Conservation (phyloP, 1,140 invertebrate genomes). For the Bombus consobrinus region DNA sequence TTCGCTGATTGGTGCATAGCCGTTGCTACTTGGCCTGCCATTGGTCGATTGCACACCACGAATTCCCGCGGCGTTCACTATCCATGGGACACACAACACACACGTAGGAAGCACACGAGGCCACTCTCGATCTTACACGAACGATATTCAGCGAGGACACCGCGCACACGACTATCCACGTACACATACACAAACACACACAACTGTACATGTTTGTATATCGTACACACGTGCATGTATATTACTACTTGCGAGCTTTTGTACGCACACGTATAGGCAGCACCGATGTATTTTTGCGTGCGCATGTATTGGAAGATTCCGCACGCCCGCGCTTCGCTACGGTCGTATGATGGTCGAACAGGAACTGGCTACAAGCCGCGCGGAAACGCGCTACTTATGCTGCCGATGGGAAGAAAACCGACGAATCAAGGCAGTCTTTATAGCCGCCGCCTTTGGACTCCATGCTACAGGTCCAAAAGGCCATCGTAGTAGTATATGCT, state of each 20-base stretch:
- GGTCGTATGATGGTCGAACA: constrained; percentile 65
- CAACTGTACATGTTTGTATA: background rate
- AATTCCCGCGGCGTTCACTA: constrained; percentile 51
- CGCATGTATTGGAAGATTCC: constrained; percentile 48
- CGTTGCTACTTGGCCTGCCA: constrained; percentile 64
- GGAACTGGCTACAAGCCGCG: constrained; percentile 71
- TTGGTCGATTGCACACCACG: constrained; percentile 56
- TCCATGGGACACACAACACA: constrained; percentile 14
- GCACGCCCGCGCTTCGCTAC: constrained; percentile 51
- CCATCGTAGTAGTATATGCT: constrained; percentile 5
- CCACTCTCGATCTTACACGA: constrained; percentile 26
- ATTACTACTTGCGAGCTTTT: constrained; percentile 11
- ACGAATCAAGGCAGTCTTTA: constrained; percentile 50
- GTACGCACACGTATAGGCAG: background rate
- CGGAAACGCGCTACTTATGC: constrained; percentile 76
- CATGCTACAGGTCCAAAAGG: constrained; percentile 48
- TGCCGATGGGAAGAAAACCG: constrained; percentile 58
- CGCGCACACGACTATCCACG: background rate
- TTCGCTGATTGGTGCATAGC: constrained; percentile 60
- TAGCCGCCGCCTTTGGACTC: constrained; percentile 49
- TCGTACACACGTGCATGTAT: background rate
- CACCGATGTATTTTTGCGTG: background rate
- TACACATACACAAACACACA: background rate
- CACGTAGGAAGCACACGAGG: constrained; percentile 26
- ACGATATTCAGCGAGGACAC: constrained; percentile 38